phyloP scores from a whole-genome alignment of 2,113 vertebrate genomes.

The Pagrus major region DNA sequence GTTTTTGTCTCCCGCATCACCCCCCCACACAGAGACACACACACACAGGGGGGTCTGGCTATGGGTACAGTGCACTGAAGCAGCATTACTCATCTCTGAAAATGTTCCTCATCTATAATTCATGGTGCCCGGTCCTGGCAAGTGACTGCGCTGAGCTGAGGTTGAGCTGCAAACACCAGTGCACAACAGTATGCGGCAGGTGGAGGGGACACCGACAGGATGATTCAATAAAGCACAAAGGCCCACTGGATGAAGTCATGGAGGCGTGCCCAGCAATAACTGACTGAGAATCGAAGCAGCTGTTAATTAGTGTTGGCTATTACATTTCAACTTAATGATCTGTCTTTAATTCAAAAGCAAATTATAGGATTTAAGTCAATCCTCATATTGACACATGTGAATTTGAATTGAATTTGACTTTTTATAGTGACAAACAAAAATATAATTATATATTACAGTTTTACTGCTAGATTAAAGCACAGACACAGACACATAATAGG shows the following conservation, averaged over 20 bases:
- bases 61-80: conserved; percentile 54
- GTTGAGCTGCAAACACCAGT: conserved; percentile 56
- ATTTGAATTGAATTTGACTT: too few species aligned
- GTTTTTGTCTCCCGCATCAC: neutral
- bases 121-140: conserved; percentile 69
- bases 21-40: conserved; percentile 16
- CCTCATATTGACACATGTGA: too few species aligned
- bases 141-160: conserved; percentile 71
- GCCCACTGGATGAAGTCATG: conserved; percentile 4
- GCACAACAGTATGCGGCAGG: conserved; percentile 57
- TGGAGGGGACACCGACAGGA: conserved; percentile 39
- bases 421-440: neutral
- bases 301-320: neutral
- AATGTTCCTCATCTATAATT: conserved; percentile 83
- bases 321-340: neutral
- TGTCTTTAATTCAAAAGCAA: neutral
- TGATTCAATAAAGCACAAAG: conserved; percentile 17
- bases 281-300: conserved; percentile 1
- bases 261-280: neutral
- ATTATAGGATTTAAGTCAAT: neutral
- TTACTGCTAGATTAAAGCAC: neutral
- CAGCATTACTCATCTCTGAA: conserved; percentile 68
- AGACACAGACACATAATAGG: too few species aligned
- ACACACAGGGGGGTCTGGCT: conserved; percentile 30
- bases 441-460: neutral